Evolutionary conservation across 2,113 vertebrate genomes (phyloP).

Genomic region (Saccopteryx leptura): DNA sequence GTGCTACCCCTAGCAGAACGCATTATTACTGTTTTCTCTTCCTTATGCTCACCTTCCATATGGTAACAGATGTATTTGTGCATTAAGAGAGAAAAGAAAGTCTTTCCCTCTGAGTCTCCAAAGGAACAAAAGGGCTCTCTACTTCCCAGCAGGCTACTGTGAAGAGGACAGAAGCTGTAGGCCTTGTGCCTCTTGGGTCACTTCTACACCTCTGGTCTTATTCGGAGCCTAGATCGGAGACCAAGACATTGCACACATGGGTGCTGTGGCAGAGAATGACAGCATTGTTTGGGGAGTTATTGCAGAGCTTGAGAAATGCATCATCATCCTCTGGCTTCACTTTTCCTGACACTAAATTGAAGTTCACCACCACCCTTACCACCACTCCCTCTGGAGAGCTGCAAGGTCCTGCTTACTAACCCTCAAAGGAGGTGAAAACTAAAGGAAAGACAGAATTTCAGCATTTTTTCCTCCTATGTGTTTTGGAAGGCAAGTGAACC

Average conservation of each 20-base stretch:
- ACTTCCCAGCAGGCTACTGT: background rate
- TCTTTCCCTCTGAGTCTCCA: background rate
- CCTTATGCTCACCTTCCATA: background rate
- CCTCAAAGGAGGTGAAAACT: background rate
- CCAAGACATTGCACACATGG: background rate
- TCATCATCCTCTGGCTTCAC: background rate
- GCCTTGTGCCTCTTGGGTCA: background rate
- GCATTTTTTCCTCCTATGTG: background rate
- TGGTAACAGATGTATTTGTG: background rate
- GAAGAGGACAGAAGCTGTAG: background rate
- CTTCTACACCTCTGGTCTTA: background rate
- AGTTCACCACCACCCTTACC: background rate
- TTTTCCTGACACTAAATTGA: background rate
- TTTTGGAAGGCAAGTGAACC: slow-evolving; percentile 47
- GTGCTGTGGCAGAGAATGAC: background rate
- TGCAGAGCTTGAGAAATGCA: background rate
- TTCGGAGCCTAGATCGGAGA: background rate
- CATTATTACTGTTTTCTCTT: background rate
- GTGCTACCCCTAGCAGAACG: background rate
- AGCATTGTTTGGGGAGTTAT: background rate
- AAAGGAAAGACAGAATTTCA: slow-evolving; percentile 53
- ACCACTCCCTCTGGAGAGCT: background rate
- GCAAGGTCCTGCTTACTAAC: background rate
- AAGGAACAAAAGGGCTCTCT: background rate
- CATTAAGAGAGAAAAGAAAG: background rate